These are phyloP conservation scores for Drosophila sordidula DNA, from an alignment of 2,888 invertebrate genomes.

Conservation along the genomic window DNA sequence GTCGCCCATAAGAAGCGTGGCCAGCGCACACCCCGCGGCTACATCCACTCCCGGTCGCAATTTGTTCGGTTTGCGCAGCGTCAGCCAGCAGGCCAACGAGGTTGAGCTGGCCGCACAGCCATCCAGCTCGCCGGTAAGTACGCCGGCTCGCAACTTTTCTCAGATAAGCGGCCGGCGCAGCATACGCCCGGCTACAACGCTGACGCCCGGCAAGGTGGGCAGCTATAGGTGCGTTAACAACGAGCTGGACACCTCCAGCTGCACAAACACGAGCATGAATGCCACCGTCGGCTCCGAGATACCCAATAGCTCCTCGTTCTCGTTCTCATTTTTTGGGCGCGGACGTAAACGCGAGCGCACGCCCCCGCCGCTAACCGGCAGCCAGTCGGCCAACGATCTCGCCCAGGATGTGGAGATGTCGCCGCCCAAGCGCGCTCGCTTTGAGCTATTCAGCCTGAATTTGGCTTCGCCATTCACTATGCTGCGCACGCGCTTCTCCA, in stretches of 20 bases:
- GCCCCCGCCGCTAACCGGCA: slow-evolving; percentile 58
- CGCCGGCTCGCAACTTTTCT: slow-evolving; percentile 66
- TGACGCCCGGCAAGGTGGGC: slow-evolving; percentile 75
- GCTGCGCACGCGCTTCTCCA: slow-evolving; percentile 82
- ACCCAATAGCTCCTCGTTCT: slow-evolving; percentile 81
- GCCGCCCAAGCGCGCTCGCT: slow-evolving; percentile 82
- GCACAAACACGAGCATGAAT: slow-evolving; percentile 83
- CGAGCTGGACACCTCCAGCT: slow-evolving; percentile 80
- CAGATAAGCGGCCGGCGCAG: slow-evolving; percentile 83
- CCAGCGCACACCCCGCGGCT: slow-evolving; percentile 61
- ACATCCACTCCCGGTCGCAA: slow-evolving; percentile 82
- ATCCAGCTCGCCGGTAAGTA: slow-evolving; percentile 60
- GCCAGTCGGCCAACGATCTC: slow-evolving; percentile 73
- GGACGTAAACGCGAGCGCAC: slow-evolving; percentile 84
- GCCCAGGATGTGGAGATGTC: slow-evolving; percentile 78
- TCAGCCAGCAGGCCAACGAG: slow-evolving; percentile 68
- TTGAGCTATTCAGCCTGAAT: slow-evolving; percentile 80
- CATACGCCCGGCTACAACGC: slow-evolving; percentile 72
- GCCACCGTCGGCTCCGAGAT: slow-evolving; percentile 84
- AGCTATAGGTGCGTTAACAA: slow-evolving; percentile 79
- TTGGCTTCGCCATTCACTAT: slow-evolving; percentile 82
- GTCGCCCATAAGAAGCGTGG: slow-evolving; percentile 64
- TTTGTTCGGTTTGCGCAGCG: slow-evolving; percentile 60
- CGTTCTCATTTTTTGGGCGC: slow-evolving; percentile 82
- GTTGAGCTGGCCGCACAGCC: slow-evolving; percentile 57